phyloP scores from a whole-genome alignment of 2,888 invertebrate genomes.

The Meiosimyza decipiens region DNA sequence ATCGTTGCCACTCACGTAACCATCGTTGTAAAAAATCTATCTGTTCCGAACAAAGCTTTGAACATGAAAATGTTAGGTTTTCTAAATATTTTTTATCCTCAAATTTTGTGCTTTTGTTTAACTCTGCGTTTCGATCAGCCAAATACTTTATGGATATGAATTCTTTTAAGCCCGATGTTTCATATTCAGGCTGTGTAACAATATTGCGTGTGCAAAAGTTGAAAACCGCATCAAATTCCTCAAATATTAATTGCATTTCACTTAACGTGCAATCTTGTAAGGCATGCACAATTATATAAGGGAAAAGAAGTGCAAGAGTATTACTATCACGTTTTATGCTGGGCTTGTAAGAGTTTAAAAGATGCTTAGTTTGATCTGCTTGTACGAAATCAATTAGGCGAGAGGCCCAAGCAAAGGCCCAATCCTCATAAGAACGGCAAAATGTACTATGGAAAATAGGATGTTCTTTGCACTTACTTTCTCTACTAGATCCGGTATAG shows the following conservation, averaged over 20 bases:
- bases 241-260: conserved; percentile 67
- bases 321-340: conserved; percentile 80
- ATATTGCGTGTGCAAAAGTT: conserved; percentile 49
- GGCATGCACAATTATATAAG: conserved; percentile 77
- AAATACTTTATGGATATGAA: conserved; percentile 55
- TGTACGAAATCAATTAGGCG: conserved; percentile 74
- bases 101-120: background rate
- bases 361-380: conserved; percentile 71
- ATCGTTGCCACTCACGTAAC: conserved; percentile 72
- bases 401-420: conserved; percentile 83
- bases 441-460: conserved; percentile 76
- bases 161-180: conserved; percentile 50
- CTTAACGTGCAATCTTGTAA: conserved; percentile 69
- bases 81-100: conserved; percentile 41
- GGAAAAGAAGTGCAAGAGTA: conserved; percentile 79
- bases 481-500: conserved; percentile 66
- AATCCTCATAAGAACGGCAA: conserved; percentile 76
- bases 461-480: conserved; percentile 65
- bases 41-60: conserved; percentile 77
- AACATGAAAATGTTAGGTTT: conserved; percentile 67
- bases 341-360: conserved; percentile 78
- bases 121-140: conserved; percentile 36
- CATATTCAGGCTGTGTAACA: conserved; percentile 38
- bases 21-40: conserved; percentile 82
- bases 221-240: conserved; percentile 71